Evolutionary conservation across 1,140 invertebrate genomes (phyloP).

Genomic region (Mamestra configurata): DNA sequence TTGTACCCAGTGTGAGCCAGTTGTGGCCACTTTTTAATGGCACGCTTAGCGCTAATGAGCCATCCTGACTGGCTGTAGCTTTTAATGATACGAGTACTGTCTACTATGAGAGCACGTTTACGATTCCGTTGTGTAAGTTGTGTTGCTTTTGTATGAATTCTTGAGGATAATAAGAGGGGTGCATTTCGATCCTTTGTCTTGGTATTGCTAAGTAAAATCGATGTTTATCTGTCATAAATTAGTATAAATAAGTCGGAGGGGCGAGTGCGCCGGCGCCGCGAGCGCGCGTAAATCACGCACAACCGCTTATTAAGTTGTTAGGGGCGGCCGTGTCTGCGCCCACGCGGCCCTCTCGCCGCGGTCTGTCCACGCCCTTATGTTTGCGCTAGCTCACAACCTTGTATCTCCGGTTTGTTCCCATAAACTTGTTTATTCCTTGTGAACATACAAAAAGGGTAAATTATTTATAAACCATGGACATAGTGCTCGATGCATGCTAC

Average conservation of each 20-base stretch:
- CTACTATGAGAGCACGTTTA: constrained; percentile 22
- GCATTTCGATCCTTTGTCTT: constrained; percentile 64
- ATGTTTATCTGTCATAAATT: constrained; percentile 86
- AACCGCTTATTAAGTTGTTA: constrained; percentile 87
- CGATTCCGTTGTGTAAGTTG: not conserved
- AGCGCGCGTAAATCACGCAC: constrained; percentile 84
- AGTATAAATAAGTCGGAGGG: constrained; percentile 80
- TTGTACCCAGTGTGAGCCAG: constrained; percentile 49
- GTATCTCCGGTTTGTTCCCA: constrained; percentile 64
- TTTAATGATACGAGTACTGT: constrained; percentile 45
- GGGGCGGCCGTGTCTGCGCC: constrained; percentile 78
- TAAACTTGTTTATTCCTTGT: constrained; percentile 58
- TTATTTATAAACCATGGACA: constrained; percentile 32
- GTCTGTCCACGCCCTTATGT: constrained; percentile 82
- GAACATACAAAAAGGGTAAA: constrained; percentile 36
- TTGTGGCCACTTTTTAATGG: constrained; percentile 66
- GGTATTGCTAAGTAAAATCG: constrained; percentile 79
- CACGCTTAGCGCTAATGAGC: constrained; percentile 71
- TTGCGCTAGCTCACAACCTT: constrained; percentile 73
- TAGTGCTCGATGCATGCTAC: not conserved
- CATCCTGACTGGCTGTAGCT: constrained; percentile 47
- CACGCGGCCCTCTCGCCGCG: constrained; percentile 73
- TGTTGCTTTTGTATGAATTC: constrained; percentile 30
- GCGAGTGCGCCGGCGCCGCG: constrained; percentile 82
- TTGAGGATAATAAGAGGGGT: constrained; percentile 47